A percentile compares a stretch with the other conserved stretches of the same genome.
Conservation (phyloP, 2,797 vertebrate species). For the Oreonectes daqikongensis region DNA sequence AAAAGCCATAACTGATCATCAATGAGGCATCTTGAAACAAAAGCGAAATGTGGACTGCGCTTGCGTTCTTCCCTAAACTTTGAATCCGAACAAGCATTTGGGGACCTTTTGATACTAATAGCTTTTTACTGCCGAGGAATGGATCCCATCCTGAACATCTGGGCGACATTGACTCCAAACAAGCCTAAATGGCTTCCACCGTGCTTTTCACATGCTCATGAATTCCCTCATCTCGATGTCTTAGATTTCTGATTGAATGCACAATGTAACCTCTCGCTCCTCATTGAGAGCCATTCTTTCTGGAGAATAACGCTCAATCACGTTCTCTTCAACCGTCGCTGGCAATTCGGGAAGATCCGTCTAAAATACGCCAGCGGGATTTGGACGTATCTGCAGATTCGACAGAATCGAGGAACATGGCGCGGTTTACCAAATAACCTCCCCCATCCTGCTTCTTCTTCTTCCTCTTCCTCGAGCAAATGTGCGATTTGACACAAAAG, state of each 20-base stretch:
- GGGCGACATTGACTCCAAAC: conserved; percentile 41
- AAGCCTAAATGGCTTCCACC: conserved; percentile 29
- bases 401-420: conserved; percentile 3
- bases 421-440: conserved; percentile 29
- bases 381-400: conserved; percentile 39
- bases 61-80: conserved; percentile 46
- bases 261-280: conserved; percentile 35
- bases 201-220: conserved; percentile 13
- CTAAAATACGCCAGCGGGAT: conserved; percentile 14
- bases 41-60: conserved; percentile 46
- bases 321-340: conserved; percentile 35
- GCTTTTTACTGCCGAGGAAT: conserved; percentile 47
- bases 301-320: conserved; percentile 31
- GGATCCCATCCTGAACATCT: conserved; percentile 47
- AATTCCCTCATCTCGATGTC: conserved; percentile 36
- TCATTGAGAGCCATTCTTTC: conserved; percentile 25
- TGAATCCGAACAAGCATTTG: conserved; percentile 48
- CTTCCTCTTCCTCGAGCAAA: conserved; percentile 35
- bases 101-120: conserved; percentile 54
- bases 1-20: conserved; percentile 23
- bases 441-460: conserved; percentile 18
- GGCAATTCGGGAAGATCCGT: conserved; percentile 28
- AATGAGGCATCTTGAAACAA: conserved; percentile 12
- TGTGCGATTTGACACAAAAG: conserved; percentile 55
- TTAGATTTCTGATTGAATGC: conserved; percentile 39